A percentile compares a stretch with the other conserved stretches of the same genome.
Evolutionary conservation across 2,888 invertebrate genomes (phyloP).

Genomic region (Anarsia innoxiella): DNA sequence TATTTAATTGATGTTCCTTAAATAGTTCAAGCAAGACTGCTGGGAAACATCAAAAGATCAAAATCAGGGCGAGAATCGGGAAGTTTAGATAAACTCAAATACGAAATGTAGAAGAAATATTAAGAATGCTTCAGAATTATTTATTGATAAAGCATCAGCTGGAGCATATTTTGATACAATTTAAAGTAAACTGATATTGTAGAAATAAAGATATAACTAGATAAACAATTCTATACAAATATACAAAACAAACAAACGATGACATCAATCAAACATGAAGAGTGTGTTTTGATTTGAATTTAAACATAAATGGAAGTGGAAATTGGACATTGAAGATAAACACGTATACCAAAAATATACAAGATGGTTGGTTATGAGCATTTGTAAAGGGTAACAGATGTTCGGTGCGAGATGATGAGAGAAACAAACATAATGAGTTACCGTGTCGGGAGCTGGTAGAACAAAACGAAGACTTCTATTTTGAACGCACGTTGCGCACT

Average conservation of each 20-base stretch:
- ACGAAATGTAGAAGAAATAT: no score
- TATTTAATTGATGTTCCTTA: no score
- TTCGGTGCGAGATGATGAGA: slow-evolving; percentile 8
- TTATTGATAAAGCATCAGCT: no score
- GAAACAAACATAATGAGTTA: slow-evolving; percentile 27
- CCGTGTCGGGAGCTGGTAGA: slow-evolving; percentile 26
- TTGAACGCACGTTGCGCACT: no score
- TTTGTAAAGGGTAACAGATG: slow-evolving; percentile 2
- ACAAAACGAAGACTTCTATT: slow-evolving; percentile 45
- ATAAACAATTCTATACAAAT: slow-evolving; percentile 3
- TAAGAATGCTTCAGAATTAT: no score
- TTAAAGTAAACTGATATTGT: no score
- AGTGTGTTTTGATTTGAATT: slow-evolving; percentile 2
- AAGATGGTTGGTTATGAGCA: slow-evolving; percentile 1
- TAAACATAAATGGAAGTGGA: slow-evolving; percentile 6
- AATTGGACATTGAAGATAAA: slow-evolving; percentile 1
- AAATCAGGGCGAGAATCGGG: no score
- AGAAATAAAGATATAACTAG: no score
- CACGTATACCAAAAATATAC: slow-evolving; percentile 1
- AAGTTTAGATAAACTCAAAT: no score
- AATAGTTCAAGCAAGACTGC: no score
- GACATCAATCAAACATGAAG: background rate
- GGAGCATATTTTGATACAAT: no score
- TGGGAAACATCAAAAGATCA: no score
- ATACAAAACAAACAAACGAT: background rate